Base-by-base conservation (phyloP, 2,797 vertebrate genomes). In the Lutjanus campechanus region DNA sequence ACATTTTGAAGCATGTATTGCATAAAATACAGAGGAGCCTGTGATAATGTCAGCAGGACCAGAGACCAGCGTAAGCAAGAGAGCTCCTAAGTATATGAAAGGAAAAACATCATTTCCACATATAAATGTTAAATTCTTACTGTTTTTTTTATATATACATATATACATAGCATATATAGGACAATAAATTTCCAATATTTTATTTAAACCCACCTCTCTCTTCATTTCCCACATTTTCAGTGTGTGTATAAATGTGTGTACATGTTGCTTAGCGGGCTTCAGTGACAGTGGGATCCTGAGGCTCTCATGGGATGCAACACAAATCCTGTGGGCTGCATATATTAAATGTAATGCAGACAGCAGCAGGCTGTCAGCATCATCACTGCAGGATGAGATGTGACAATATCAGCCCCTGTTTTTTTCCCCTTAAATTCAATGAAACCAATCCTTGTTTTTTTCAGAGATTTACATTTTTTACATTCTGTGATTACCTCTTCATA, bases 281-380 rank as follows among this genome's bases (percentile, higher is more conserved):
- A 56, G 9, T 41, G 53, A 70, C 43, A 47, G n/a, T 3, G 22
- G 25, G 25, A 50, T 41, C n/a, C 44, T 7, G 58, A 20, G 43
- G 22, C 46, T 71, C 54, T 76, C n/a, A 8, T 25, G 67, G 73
- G 73, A 71, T 25, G 41, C 60, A 41, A 58, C 61, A 81, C 61
- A 60, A 66, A 70, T 76, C 67, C 54, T 17, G 60, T 15, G 29
- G 19, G 49, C 72, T 55, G 73, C 61, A 60, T 65, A 70, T 70
- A 54, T 66, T 70, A 29, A 53, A 56, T 47, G 10, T 46, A 43
- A 69, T 29, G 29, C 50, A 53, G 60, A 29, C 56, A 59, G 12
- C 61, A 71, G 73, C 67, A 16, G 71, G 36, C 25, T 17, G 65
- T 69, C 53, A 0, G 19, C 59, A 69, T 49, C 36, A 43, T 16